Evolutionary conservation across 2,888 invertebrate species (phyloP), one percentile per base, ranked within the genome.

Genomic region (Fragum sueziense): DNA sequence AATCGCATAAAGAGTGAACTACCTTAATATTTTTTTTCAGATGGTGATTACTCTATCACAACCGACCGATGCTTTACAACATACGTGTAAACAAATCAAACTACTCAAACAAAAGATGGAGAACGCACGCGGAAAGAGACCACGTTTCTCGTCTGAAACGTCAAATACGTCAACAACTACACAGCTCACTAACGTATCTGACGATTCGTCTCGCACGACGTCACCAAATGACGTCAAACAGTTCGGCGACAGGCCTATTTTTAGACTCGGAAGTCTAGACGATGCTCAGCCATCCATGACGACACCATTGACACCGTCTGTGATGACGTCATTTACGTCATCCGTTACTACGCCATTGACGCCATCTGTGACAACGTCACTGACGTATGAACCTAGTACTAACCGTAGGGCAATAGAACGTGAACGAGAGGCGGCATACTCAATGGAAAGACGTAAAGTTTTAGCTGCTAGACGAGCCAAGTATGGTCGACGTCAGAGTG

Each of bases 31-130:
- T n/a, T n/a, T 47, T 47, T 47, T 47, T 47, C 47, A 47, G 47
- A 47, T 47, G 47, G 14, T 47, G n/a, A 47, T 47, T 47, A 20
- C 47, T 14, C n/a, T 47, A 47, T 47, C 47, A 47, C 4, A 47
- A 37, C 37, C 37, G n/a, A 20, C n/a, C 3, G 47, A 47, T 14
- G 3, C 47, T 47, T 47, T 47, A n/a, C 47, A 47, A 47, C 14
- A n/a, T 14, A 47, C 47, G 20, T 47, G 47, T n/a, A 47, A 14
- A 47, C 7, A 47, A 3, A 47, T 47, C n/a, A 47, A 47, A 47
- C 47, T 47, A 47, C 47, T 61, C n/a, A 61, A 61, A 61, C 61
- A 61, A 61, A 61, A 33, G 31, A 61, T 61, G 61, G 61, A 61
- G 33, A 29, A 29, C 29, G 29, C 33, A 2, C 20, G 61, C 20